Evolutionary conservation across 1,140 invertebrate genomes (phyloP), one percentile per base, ranked within the genome.

Genomic region (Drosophila bifasciata): DNA sequence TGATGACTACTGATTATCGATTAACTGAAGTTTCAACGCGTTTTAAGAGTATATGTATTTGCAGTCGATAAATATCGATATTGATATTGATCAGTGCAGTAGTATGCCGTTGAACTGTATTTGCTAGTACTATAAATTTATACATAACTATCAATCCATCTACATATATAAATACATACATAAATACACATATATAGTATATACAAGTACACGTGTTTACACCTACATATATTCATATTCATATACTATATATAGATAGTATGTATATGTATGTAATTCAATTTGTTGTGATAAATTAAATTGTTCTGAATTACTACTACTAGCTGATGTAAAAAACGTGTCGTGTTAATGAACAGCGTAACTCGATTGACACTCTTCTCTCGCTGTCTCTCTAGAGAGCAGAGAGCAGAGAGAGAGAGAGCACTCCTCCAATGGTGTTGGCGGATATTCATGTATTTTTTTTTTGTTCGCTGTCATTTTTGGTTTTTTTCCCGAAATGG

Each of bases 231-330:
- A 58, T 36, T 76, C 19, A 58, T 25, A 63, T 15, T 46, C 49
- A 44, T 76, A 57, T 56, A n/a, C n/a, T n/a, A n/a, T n/a, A n/a
- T n/a, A n/a, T n/a, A n/a, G n/a, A n/a, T n/a, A n/a, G n/a, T n/a
- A n/a, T n/a, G n/a, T n/a, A n/a, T n/a, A n/a, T n/a, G n/a, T n/a
- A 53, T 75, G 59, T 76, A 76, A 76, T 80, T 71, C 41, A 66
- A 79, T 81, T 76, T 81, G 68, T 81, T 81, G 79, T 83, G 79
- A 84, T 84, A 84, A 76, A 84, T 81, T 81, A 52, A 64, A 73
- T 63, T 77, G 59, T 79, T 76, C 60, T 66, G 64, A 67, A 66
- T 28, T 55, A 46, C 40, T 39, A 66, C 21, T 55, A 46, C 40
- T 39, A 49, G 45, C 57, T 61, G 69, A 79, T 73, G 70, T 28